Evolutionary conservation across 2,797 vertebrate genomes (phyloP).

Genomic region (Mormyrops attenuatus): DNA sequence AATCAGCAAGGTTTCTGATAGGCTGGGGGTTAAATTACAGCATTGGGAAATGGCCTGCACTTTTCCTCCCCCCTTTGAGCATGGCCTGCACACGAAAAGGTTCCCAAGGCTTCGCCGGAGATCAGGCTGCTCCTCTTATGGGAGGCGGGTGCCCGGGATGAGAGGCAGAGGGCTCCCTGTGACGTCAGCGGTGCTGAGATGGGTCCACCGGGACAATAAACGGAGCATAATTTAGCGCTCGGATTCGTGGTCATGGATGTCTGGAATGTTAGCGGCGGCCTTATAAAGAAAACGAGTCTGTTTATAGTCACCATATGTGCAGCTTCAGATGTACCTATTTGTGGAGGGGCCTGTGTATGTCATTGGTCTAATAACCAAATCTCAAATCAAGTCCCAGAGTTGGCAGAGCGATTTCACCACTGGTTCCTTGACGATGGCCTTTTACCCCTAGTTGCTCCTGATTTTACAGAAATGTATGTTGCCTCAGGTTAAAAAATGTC

Average conservation of each 20-base stretch:
- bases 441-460: not conserved
- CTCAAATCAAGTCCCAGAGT: not conserved
- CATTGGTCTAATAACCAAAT: not conserved
- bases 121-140: not conserved
- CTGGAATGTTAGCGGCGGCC: not conserved
- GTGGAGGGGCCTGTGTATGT: not conserved
- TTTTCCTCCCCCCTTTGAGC: constrained; percentile 42
- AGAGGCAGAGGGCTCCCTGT: not conserved
- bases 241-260: not conserved
- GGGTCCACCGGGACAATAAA: not conserved
- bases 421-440: not conserved
- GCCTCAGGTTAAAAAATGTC: not conserved
- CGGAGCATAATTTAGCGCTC: not conserved
- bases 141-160: not conserved
- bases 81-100: constrained; percentile 41
- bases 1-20: constrained; percentile 37
- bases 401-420: not conserved
- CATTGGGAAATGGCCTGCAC: constrained; percentile 39
- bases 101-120: not conserved
- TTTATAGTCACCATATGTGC: not conserved
- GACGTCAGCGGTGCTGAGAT: not conserved
- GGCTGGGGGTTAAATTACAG: constrained; percentile 40
- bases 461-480: not conserved
- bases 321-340: not conserved
- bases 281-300: not conserved